These are phyloP conservation scores for Syngnathus typhle DNA, from an alignment of 2,113 vertebrate genomes.

Conservation along the genomic window DNA sequence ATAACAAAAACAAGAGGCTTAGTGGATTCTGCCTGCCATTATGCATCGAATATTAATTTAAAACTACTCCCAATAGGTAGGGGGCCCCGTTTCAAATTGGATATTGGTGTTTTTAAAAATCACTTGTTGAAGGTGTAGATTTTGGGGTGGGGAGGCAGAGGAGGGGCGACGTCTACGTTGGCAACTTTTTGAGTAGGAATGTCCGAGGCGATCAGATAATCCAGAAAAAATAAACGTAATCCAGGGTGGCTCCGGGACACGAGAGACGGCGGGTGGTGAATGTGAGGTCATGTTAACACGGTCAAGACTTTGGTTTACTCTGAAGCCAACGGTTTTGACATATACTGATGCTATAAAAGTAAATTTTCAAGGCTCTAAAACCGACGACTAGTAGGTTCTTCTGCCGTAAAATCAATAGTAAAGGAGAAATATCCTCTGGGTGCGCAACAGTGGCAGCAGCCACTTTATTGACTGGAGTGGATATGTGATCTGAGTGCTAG, in stretches of 20 bases:
- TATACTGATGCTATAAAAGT: not conserved
- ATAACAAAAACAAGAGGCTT: too few relatives aligned
- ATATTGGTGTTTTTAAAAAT: not conserved
- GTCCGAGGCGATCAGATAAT: conserved; percentile 58
- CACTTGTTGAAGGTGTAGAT: not conserved
- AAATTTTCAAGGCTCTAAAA: not conserved
- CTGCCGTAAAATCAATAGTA: conserved; percentile 33
- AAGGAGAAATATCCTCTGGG: conserved; percentile 42
- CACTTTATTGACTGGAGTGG: conserved; percentile 61
- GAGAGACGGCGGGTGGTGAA: not conserved
- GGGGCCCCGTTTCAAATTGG: not conserved
- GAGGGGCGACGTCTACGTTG: conserved; percentile 21
- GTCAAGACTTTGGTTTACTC: not conserved
- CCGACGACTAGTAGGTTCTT: conserved; percentile 15
- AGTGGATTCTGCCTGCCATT: too few relatives aligned
- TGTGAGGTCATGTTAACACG: not conserved
- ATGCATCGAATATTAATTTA: too few relatives aligned
- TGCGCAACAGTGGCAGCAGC: conserved; percentile 59
- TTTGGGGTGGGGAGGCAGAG: not conserved
- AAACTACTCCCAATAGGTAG: too few relatives aligned
- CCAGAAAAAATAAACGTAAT: conserved; percentile 54
- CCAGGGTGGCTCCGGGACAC: conserved; percentile 42
- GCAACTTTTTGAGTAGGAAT: conserved; percentile 31
- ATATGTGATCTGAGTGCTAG: conserved; percentile 62
- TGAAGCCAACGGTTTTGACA: not conserved